phyloP scores from a whole-genome alignment of 2,797 vertebrate genomes.

The Hephaestus fuliginosus region DNA sequence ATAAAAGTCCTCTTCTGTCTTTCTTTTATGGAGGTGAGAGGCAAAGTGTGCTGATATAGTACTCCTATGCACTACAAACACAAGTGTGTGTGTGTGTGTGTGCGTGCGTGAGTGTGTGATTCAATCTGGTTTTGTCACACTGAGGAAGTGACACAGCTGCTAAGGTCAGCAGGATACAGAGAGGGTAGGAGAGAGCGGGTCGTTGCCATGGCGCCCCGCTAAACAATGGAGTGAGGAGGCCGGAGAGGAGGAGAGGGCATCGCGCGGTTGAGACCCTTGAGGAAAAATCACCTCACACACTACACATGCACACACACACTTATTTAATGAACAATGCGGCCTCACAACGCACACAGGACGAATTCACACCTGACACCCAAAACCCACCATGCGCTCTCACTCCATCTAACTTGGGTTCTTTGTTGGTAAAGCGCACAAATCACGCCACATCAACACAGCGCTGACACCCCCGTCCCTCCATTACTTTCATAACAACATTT shows the following conservation, averaged over 20 bases:
- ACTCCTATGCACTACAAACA: constrained; percentile 44
- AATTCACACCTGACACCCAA: constrained; percentile 73
- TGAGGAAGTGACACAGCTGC: constrained; percentile 88
- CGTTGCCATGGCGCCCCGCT: constrained; percentile 77
- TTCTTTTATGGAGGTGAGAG: constrained; percentile 21
- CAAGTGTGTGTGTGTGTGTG: constrained; percentile 39
- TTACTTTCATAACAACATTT: constrained; percentile 81
- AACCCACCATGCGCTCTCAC: constrained; percentile 43
- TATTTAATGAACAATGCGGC: constrained; percentile 38
- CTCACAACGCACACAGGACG: constrained; percentile 39
- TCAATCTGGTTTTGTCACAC: constrained; percentile 78
- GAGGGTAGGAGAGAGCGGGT: constrained; percentile 71
- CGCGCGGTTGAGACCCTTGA: constrained; percentile 42
- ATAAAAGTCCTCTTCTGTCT: constrained; percentile 2
- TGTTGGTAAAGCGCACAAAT: constrained; percentile 75
- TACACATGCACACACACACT: constrained; percentile 15
- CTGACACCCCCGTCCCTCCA: constrained; percentile 56
- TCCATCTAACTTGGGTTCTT: constrained; percentile 49
- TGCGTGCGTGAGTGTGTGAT: constrained; percentile 49
- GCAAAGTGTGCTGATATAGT: constrained; percentile 47
- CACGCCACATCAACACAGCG: constrained; percentile 58
- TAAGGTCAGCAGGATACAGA: constrained; percentile 83
- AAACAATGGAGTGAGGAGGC: constrained; percentile 69
- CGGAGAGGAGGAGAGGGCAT: constrained; percentile 45
- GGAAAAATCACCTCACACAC: constrained; percentile 60